Percentiles rank a stretch among this genome's conserved stretches.
These are phyloP conservation scores for Onychostruthus taczanowskii DNA, from an alignment of 2,113 vertebrate genomes.

Conservation along the genomic window DNA sequence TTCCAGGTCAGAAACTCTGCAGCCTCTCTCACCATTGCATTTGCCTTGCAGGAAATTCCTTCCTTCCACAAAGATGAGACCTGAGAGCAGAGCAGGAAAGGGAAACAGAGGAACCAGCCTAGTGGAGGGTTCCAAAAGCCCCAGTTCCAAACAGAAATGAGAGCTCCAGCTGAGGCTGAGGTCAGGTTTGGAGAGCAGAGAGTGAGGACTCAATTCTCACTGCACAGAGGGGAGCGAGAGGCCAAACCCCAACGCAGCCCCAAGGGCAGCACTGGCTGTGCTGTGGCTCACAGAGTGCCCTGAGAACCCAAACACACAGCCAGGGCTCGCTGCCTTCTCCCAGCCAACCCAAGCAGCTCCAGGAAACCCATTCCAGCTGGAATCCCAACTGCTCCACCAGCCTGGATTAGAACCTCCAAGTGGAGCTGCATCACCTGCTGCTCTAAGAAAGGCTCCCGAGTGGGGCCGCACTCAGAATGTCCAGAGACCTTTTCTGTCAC, in stretches of 20 bases:
- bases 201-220: not conserved
- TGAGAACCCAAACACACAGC: not conserved
- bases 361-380: not conserved
- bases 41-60: not conserved
- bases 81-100: not conserved
- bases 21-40: not conserved
- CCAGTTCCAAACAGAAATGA: not conserved
- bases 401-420: accelerated
- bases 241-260: accelerated
- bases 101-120: not conserved
- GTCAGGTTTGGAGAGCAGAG: not conserved
- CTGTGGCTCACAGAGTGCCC: not conserved
- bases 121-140: not conserved
- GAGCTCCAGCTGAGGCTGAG: not conserved
- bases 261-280: not conserved
- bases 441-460: not conserved
- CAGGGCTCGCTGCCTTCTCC: accelerated
- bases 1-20: not conserved
- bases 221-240: not conserved
- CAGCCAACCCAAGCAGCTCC: not conserved
- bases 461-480: not conserved
- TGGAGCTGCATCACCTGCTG: not conserved
- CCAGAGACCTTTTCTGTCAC: accelerated
- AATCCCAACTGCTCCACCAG: not conserved
- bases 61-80: not conserved